phyloP scores from a whole-genome alignment of 2,113 vertebrate genomes.

The Xenus cinereus region DNA sequence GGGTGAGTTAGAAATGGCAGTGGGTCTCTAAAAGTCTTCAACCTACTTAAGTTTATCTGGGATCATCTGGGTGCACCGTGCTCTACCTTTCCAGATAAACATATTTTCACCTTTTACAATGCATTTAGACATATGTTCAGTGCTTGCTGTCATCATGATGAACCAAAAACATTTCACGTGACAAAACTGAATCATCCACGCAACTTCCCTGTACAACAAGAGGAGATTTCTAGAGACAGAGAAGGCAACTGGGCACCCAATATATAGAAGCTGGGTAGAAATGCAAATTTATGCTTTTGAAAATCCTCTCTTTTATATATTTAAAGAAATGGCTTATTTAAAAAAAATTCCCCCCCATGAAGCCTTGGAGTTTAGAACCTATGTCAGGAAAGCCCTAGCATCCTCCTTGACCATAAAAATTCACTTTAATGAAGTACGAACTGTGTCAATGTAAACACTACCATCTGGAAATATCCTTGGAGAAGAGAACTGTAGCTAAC shows the following conservation, averaged over 20 bases:
- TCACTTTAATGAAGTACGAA: not conserved
- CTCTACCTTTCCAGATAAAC: not conserved
- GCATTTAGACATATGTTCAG: not conserved
- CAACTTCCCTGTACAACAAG: not conserved
- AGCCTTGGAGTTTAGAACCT: not conserved
- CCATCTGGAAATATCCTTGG: not conserved
- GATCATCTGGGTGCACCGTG: not conserved
- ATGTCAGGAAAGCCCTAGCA: not conserved
- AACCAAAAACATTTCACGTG: not conserved
- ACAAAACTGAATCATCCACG: not conserved
- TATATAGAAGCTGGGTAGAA: not conserved
- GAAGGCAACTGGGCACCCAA: not conserved
- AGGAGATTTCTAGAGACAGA: not conserved
- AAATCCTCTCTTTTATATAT: not conserved
- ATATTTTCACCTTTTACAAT: not conserved
- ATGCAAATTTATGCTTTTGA: not conserved
- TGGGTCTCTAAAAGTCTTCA: not conserved
- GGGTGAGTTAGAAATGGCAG: not conserved
- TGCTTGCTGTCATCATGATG: not conserved
- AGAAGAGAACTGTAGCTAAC: not conserved
- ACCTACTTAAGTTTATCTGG: not conserved
- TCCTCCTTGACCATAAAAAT: not conserved
- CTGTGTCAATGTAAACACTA: not conserved
- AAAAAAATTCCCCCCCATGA: not conserved
- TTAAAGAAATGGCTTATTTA: not conserved